These are phyloP conservation scores for Tympanuchus pallidicinctus DNA, from an alignment of 2,113 vertebrate genomes.

Conservation along the genomic window DNA sequence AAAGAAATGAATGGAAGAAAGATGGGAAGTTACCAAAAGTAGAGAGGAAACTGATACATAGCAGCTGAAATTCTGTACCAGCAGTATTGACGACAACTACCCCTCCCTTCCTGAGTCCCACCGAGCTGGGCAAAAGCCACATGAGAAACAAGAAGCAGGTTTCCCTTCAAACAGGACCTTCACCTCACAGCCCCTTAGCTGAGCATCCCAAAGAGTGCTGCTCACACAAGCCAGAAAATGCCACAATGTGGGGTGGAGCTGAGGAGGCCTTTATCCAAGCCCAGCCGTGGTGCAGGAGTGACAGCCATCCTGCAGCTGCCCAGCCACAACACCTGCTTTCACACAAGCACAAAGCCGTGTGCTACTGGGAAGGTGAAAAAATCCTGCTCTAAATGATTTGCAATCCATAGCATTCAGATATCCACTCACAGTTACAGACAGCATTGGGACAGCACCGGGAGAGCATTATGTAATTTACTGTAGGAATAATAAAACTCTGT, in stretches of 20 bases:
- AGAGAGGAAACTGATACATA: neutral
- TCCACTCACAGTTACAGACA: neutral
- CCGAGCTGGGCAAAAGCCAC: neutral
- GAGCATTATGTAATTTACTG: neutral
- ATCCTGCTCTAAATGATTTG: neutral
- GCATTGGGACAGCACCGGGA: neutral
- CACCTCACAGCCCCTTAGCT: neutral
- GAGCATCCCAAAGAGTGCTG: neutral
- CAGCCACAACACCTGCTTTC: neutral
- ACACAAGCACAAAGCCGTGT: neutral
- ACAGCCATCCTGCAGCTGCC: neutral
- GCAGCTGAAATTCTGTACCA: neutral
- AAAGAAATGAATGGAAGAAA: neutral
- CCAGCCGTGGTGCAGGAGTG: neutral
- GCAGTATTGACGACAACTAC: neutral
- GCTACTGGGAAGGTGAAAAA: neutral
- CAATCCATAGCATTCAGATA: neutral
- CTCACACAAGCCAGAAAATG: neutral
- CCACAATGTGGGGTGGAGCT: rapidly evolving
- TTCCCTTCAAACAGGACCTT: neutral
- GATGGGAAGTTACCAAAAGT: neutral
- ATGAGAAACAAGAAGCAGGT: neutral
- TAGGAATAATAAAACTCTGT: neutral
- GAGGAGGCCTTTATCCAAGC: neutral
- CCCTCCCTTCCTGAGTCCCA: neutral